Evolutionary conservation across 2,888 invertebrate species (phyloP).

Genomic region (Leptarthrus brevirostris): DNA sequence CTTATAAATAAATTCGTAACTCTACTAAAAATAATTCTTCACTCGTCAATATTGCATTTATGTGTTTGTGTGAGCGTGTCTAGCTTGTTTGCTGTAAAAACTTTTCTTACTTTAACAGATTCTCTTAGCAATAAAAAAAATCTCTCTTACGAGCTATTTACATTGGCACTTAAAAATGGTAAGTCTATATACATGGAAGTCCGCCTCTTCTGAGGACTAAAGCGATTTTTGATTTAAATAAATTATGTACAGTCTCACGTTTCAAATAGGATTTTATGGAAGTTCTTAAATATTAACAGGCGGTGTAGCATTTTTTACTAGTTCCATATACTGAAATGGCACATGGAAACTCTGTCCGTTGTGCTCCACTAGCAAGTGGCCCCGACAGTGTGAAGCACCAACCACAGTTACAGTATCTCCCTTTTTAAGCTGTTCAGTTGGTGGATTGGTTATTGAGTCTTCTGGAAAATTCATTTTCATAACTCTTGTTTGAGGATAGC

Average conservation of each 20-base stretch:
- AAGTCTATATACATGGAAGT: constrained; percentile 26
- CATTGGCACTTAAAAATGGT: constrained; percentile 50
- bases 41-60: constrained; percentile 55
- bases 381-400: constrained; percentile 86
- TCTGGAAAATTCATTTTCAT: constrained; percentile 91
- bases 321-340: constrained; percentile 85
- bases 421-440: constrained; percentile 73
- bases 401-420: constrained; percentile 90
- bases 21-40: constrained; percentile 47
- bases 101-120: neutral
- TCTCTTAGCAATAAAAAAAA: neutral
- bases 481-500: constrained; percentile 91
- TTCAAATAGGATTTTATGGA: neutral
- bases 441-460: constrained; percentile 65
- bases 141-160: constrained; percentile 37
- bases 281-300: constrained; percentile 55
- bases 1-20: constrained; percentile 2
- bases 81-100: neutral
- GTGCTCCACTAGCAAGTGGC: constrained; percentile 88
- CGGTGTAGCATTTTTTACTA: constrained; percentile 64
- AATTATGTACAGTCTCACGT: constrained; percentile 62
- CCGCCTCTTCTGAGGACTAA: neutral
- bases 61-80: constrained; percentile 2
- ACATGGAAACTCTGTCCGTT: constrained; percentile 80
- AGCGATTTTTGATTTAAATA: constrained; percentile 52